Evolutionary conservation across 1,140 invertebrate species (phyloP), one percentile per base, ranked within the genome.

Genomic region (Nasonia longicornis): DNA sequence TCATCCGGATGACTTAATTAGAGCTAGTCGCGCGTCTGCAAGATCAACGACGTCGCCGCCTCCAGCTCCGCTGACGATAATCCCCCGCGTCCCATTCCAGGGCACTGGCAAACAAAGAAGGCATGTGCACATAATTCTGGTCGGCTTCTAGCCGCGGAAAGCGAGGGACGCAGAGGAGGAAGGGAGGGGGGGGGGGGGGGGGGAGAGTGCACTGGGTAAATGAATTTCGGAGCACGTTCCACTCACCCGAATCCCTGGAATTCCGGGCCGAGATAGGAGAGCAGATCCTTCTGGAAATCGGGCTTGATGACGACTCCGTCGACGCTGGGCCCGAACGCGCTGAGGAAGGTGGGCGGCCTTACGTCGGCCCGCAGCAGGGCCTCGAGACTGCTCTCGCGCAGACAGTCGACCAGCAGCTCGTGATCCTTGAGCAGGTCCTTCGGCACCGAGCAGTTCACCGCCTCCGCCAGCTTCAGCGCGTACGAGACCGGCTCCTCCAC

Each of bases 401-500:
- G 91, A 87, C 96, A 96, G 86, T 96, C 95, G 0, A 96, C 95
- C 48, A 96, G 95, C 67, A 93, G 90, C 88, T 96, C 95, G 85
- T 96, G 95, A 87, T 96, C 94, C 85, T 94, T 94, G 11, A 94
- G 92, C 11, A 96, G 90, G 85, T 96, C 95, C 67, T 95, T 94
- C 0, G 95, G 95, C 76, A 96, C 93, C 1, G 95, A 93, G 87
- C 97, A 99, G 88, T 98, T 98, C 11, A 97, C 93, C 70, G 95
- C 94, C 81, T 93, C 93, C 1, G 97, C 96, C 70, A 99, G 90
- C 88, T 96, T 94, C 26, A 96, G 90, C 8, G 97, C 96, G 87
- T 96, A 98, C 78, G 94, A 93, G 0, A 96, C 94, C 0, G 97
- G 97, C 89, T 98, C 96, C 85, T 97, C 95, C 2, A 98, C 96